Evolutionary conservation across 2,113 vertebrate species (phyloP).

Genomic region (Lasiurus borealis): DNA sequence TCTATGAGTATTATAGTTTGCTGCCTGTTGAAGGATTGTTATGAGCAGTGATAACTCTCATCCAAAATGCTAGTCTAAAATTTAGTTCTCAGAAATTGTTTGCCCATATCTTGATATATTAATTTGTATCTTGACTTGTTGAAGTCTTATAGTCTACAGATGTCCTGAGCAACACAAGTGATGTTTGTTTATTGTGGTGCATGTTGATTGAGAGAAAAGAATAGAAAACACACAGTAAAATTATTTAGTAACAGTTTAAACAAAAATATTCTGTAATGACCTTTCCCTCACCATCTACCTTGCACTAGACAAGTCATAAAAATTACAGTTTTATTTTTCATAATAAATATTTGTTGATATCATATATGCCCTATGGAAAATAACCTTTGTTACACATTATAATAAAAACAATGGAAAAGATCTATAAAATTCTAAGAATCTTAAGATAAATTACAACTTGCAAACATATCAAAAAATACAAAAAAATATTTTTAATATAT

Average conservation of each 20-base stretch:
- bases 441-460: neutral
- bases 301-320: neutral
- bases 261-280: neutral
- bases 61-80: neutral
- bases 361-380: neutral
- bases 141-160: neutral
- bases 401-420: neutral
- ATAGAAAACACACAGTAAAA: neutral
- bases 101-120: neutral
- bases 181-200: neutral
- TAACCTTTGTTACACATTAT: neutral
- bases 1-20: neutral
- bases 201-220: neutral
- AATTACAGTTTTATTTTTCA: neutral
- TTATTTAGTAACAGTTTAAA: neutral
- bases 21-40: neutral
- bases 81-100: conserved; percentile 1
- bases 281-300: neutral
- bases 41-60: neutral
- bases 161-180: neutral
- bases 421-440: neutral
- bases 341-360: neutral
- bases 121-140: neutral
- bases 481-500: too few relatives aligned
- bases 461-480: neutral